Evolutionary conservation across 2,888 invertebrate species (phyloP).

Genomic region (Mimas tiliae): DNA sequence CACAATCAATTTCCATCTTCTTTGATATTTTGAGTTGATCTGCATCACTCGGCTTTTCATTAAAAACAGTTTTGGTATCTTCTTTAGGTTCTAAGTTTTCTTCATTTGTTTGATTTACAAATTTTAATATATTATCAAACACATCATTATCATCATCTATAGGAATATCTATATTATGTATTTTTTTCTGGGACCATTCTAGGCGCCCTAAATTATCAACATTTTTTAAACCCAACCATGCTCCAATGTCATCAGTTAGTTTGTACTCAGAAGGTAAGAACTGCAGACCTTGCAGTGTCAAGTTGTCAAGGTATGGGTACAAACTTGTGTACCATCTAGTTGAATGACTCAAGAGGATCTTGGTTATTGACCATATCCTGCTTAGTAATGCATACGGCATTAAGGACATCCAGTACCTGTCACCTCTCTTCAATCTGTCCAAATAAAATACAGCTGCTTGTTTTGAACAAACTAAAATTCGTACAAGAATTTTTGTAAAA

Average conservation of each 20-base stretch:
- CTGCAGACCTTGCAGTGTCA: constrained; percentile 71
- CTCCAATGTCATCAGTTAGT: constrained; percentile 73
- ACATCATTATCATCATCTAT: constrained; percentile 55
- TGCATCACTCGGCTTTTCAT: constrained; percentile 29
- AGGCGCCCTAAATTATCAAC: constrained; percentile 69
- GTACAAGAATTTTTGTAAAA: constrained; percentile 82
- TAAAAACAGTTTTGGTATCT: constrained; percentile 21
- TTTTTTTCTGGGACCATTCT: constrained; percentile 64
- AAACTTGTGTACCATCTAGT: constrained; percentile 81
- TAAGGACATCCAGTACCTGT: constrained; percentile 83
- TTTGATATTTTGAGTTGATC: constrained; percentile 28
- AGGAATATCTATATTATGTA: constrained; percentile 45
- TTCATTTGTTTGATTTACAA: constrained; percentile 63
- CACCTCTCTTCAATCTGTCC: constrained; percentile 79
- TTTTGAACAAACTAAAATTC: constrained; percentile 76
- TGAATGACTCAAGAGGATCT: constrained; percentile 72
- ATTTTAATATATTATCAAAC: constrained; percentile 65
- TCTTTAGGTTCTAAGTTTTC: constrained; percentile 36
- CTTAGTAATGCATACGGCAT: constrained; percentile 82
- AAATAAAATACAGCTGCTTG: constrained; percentile 79
- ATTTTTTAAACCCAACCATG: constrained; percentile 79
- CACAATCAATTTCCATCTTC: constrained; percentile 48
- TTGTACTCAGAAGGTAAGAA: constrained; percentile 76
- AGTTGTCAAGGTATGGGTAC: constrained; percentile 59
- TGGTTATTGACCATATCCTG: constrained; percentile 82